Evolutionary conservation across 2,888 invertebrate species (phyloP).

Genomic region (Phengaris arion): DNA sequence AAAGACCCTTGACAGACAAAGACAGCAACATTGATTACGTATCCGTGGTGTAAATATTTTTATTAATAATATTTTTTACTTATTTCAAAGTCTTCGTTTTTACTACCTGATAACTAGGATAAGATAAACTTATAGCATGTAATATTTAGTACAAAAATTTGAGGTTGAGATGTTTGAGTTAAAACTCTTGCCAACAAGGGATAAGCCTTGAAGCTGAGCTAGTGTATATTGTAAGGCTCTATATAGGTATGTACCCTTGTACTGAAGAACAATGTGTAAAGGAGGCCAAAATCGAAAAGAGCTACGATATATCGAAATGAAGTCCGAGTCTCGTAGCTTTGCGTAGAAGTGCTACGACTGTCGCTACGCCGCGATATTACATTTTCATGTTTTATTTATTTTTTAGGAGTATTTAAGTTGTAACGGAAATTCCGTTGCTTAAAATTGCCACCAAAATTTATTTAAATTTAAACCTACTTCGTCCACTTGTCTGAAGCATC

Average conservation of each 20-base stretch:
- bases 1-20: too few species aligned
- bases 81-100: neutral
- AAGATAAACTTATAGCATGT: neutral
- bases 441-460: too few species aligned
- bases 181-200: neutral
- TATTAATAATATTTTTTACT: too few species aligned
- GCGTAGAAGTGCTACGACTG: neutral
- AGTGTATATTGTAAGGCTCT: neutral
- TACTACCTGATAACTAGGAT: neutral
- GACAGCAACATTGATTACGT: too few species aligned
- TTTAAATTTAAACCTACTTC: too few species aligned
- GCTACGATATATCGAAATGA: neutral
- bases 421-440: too few species aligned
- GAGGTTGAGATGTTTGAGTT: too few species aligned
- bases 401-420: too few species aligned
- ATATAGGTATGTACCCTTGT: neutral
- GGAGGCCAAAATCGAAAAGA: neutral
- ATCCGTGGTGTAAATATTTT: too few species aligned
- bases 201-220: neutral
- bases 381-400: too few species aligned
- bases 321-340: neutral
- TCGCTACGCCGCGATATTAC: too few species aligned
- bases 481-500: too few species aligned
- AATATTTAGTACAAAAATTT: neutral
- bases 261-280: neutral